These are phyloP conservation scores for Zaprionus kolodkinae DNA, from an alignment of 1,140 invertebrate genomes.

Conservation along the genomic window DNA sequence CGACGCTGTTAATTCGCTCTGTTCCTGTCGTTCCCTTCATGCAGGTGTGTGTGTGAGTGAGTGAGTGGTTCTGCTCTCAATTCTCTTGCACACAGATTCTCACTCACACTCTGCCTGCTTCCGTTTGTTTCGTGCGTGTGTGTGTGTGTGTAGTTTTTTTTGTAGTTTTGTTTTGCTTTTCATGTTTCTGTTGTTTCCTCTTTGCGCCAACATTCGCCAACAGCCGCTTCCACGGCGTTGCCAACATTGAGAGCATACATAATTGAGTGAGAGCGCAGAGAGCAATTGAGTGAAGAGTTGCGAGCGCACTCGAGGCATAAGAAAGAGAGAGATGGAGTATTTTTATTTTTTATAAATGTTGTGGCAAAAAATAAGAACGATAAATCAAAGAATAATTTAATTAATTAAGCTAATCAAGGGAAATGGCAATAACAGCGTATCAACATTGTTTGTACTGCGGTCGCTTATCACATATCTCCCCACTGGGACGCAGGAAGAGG, in stretches of 20 bases:
- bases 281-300: slow-evolving; percentile 4
- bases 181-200: slow-evolving; percentile 63
- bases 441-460: background rate
- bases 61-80: slow-evolving; percentile 12
- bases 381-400: background rate
- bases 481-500: too few species aligned
- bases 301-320: slow-evolving; percentile 4
- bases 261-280: slow-evolving; percentile 16
- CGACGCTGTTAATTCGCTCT: slow-evolving; percentile 53
- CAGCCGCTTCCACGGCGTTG: slow-evolving; percentile 51
- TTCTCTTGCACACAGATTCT: slow-evolving; percentile 38
- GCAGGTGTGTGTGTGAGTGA: slow-evolving; percentile 55
- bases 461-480: background rate
- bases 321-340: background rate
- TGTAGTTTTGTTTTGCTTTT: slow-evolving; percentile 79
- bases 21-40: slow-evolving; percentile 39
- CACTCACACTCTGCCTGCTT: slow-evolving; percentile 42
- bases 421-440: background rate
- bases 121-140: slow-evolving; percentile 16
- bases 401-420: background rate
- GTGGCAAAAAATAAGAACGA: background rate
- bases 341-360: background rate
- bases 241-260: slow-evolving; percentile 45
- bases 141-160: slow-evolving; percentile 60
- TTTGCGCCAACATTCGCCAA: slow-evolving; percentile 57